A percentile compares a stretch with the other conserved stretches of the same genome.
Conservation (phyloP, 2,113 vertebrate species). For the Petromus typicus region DNA sequence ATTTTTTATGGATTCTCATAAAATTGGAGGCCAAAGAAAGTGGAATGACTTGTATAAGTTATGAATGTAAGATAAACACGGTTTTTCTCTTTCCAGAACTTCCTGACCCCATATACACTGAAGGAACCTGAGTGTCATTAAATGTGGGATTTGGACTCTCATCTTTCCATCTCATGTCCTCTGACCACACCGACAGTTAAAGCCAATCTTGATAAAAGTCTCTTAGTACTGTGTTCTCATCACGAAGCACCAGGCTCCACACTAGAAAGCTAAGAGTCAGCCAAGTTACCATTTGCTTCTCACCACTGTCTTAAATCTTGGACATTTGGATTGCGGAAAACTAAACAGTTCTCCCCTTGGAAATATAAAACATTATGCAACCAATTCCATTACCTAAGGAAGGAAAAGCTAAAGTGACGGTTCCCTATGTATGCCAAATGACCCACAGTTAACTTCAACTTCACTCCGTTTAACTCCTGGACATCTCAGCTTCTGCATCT, state of each 20-base stretch:
- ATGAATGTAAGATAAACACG: slow-evolving; percentile 14
- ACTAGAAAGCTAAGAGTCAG: neutral
- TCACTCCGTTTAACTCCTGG: neutral
- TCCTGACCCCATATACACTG: neutral
- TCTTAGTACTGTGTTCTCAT: neutral
- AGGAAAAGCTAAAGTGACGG: neutral
- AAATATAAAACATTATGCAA: neutral
- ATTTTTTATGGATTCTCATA: slow-evolving; percentile 2
- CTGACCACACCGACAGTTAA: neutral
- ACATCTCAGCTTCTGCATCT: neutral
- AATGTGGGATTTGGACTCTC: too few species aligned
- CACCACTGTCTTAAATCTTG: slow-evolving; percentile 31
- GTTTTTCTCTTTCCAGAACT: neutral
- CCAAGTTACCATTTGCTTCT: slow-evolving; percentile 18
- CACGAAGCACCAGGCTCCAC: neutral
- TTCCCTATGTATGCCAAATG: neutral
- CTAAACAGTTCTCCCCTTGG: neutral
- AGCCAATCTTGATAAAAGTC: neutral
- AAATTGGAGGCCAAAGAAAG: neutral
- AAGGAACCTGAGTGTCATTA: neutral
- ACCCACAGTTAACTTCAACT: neutral
- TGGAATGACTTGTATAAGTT: neutral
- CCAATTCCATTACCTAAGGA: neutral
- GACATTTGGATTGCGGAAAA: slow-evolving; percentile 32
- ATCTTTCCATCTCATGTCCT: neutral